Evolutionary conservation across 2,113 vertebrate genomes (phyloP), one percentile per base, ranked within the genome.

Genomic region (Siniperca knerii): DNA sequence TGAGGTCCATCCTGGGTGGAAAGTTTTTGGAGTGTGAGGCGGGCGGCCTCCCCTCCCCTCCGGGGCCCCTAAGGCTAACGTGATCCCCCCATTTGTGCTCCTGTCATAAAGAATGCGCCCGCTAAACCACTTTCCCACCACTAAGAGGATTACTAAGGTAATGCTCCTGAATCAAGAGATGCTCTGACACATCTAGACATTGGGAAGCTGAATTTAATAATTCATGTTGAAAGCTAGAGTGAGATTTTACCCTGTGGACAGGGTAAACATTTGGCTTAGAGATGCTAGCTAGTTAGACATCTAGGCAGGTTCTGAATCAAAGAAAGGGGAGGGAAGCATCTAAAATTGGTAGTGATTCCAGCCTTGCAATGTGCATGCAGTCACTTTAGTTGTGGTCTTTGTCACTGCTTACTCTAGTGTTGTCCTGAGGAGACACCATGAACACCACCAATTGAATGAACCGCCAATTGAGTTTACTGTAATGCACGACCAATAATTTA

Each of bases 111-210:
- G 93, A 94, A 94, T 94, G 91, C 82, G 61, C 89, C 80, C 69
- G 18, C 89, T 92, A 93, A 95, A 95, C 91, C 89, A 93, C 92
- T 94, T 95, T 95, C 94, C 94, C 94, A 95, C 94, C 94, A 94
- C 89, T 92, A 94, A 95, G 93, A 95, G 95, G 94, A 95, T 95
- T 95, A 95, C 90, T 73, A 92, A 90, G 89, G 95, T 92, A 94
- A 94, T 93, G 84, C 92, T 89, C 82, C 81, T 55, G 76, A 92
- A 93, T 94, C 80, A 89, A 92, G 89, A 89, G 92, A 95, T 95
- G 93, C 90, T 92, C 87, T 23, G 50, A 84, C 76, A 91, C 87
- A 94, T 92, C 84, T 73, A 77, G 87, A 84, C 85, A 89, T 85
- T 79, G 72, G 52, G 70, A 92, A 81, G 81, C 84, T 84, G 75